Evolutionary conservation across 2,113 vertebrate genomes (phyloP).

Genomic region (Scomber colias): DNA sequence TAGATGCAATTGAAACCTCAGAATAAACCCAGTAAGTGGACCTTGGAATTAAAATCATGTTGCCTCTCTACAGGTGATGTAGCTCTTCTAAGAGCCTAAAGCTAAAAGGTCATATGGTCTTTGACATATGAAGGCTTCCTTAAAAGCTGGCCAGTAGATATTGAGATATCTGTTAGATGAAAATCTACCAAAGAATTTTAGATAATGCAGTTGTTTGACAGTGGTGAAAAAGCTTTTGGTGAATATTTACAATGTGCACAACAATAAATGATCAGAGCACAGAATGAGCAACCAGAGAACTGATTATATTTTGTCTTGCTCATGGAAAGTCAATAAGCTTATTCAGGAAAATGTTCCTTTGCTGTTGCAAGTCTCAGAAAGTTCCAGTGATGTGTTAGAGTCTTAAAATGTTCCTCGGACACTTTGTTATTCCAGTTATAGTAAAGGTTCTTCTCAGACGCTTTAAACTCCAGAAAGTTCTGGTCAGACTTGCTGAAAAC

Average conservation of each 20-base stretch:
- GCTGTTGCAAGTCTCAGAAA: conserved; percentile 17
- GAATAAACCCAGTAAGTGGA: neutral
- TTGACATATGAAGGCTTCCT: neutral
- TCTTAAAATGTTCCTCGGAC: neutral
- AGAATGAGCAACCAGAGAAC: conserved; percentile 21
- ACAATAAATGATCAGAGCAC: conserved; percentile 27
- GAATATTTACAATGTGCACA: conserved; percentile 47
- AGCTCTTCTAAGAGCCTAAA: neutral
- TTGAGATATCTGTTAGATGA: too few relatives aligned
- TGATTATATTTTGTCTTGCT: neutral
- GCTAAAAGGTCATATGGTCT: neutral
- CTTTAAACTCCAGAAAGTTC: conserved; percentile 22
- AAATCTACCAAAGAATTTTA: neutral
- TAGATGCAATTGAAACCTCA: conserved; percentile 9
- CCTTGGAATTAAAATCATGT: neutral
- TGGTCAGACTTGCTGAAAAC: neutral
- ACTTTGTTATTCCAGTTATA: neutral
- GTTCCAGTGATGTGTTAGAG: conserved; percentile 16
- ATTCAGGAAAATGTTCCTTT: neutral
- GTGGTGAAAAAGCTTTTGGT: conserved; percentile 15
- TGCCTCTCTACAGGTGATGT: neutral
- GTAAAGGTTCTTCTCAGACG: conserved; percentile 8
- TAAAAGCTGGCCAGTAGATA: too few relatives aligned
- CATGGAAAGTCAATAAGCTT: conserved; percentile 5
- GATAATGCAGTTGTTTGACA: conserved; percentile 25